Evolutionary conservation across 2,888 invertebrate genomes (phyloP).

Genomic region (Oscheius sp.): DNA sequence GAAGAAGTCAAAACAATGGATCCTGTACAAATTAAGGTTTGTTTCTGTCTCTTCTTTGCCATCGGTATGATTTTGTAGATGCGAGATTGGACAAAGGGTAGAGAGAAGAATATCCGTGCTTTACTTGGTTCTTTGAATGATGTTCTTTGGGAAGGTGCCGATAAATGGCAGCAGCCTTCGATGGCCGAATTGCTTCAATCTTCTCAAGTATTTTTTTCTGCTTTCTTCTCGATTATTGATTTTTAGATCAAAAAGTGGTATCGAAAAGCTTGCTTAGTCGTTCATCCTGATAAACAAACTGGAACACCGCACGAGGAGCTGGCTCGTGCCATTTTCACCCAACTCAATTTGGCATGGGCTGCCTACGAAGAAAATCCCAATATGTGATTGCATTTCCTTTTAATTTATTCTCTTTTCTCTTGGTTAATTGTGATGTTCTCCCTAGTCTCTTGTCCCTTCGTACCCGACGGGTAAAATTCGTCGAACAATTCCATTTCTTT

Average conservation of each 20-base stretch:
- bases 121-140: slow-evolving; percentile 92
- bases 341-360: slow-evolving; percentile 90
- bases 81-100: slow-evolving; percentile 86
- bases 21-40: slow-evolving; percentile 75
- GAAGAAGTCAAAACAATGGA: slow-evolving; percentile 74
- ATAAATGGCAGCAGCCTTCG: slow-evolving; percentile 90
- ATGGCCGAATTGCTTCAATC: slow-evolving; percentile 93
- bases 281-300: slow-evolving; percentile 91
- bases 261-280: slow-evolving; percentile 92
- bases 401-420: background rate
- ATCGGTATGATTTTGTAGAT: slow-evolving; percentile 80
- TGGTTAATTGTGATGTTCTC: too few species aligned
- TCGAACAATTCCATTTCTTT: too few species aligned
- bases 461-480: too few species aligned
- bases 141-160: slow-evolving; percentile 78
- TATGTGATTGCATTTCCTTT: background rate
- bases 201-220: slow-evolving; percentile 82
- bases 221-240: background rate
- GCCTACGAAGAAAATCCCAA: slow-evolving; percentile 24
- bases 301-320: slow-evolving; percentile 83
- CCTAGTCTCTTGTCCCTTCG: too few species aligned
- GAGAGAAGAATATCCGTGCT: slow-evolving; percentile 94
- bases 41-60: background rate
- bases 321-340: slow-evolving; percentile 97
- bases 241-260: slow-evolving; percentile 93